Evolutionary conservation across 92 coral and sea anemone genomes (phyloP).

Genomic region (Epizoanthus fatuus): DNA sequence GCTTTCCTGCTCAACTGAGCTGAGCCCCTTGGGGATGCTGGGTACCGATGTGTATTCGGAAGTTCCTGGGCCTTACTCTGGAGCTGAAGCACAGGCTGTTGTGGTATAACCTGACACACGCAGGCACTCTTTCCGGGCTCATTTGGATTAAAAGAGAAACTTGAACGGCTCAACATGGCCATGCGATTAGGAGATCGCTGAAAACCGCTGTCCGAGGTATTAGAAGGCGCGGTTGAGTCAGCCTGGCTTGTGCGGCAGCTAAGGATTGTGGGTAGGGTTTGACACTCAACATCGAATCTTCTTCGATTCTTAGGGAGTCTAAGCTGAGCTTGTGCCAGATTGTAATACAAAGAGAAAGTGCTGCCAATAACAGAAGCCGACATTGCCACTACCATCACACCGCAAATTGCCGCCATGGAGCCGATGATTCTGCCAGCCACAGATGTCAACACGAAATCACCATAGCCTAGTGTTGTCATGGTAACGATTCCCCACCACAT

Average conservation of each 20-base stretch:
- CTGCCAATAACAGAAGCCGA: conserved; percentile 98
- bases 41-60: conserved; percentile 18
- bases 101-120: conserved; percentile 69
- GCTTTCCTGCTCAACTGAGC: conserved; percentile 76
- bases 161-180: conserved; percentile 74
- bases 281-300: conserved; percentile 85
- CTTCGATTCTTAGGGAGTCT: conserved; percentile 87
- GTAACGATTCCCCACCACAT: conserved; percentile 99
- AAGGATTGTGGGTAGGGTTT: conserved; percentile 82
- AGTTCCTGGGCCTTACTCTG: conserved; percentile 29
- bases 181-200: conserved; percentile 88
- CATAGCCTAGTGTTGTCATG: conserved; percentile 98
- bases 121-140: conserved; percentile 73
- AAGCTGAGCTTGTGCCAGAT: conserved; percentile 97
- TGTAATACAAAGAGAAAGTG: conserved; percentile 95
- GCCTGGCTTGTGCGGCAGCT: conserved; percentile 90
- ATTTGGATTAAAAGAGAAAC: conserved; percentile 75
- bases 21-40: conserved; percentile 34
- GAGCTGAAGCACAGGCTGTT: conserved; percentile 13
- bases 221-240: conserved; percentile 82
- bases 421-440: conserved; percentile 92
- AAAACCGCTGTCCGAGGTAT: conserved; percentile 88
- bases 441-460: conserved; percentile 93
- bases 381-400: conserved; percentile 92
- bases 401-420: conserved; percentile 95